Percentiles rank a stretch among this genome's conserved stretches.
Evolutionary conservation across 2,888 invertebrate genomes (phyloP).

Genomic region (Ochropleura plecta): DNA sequence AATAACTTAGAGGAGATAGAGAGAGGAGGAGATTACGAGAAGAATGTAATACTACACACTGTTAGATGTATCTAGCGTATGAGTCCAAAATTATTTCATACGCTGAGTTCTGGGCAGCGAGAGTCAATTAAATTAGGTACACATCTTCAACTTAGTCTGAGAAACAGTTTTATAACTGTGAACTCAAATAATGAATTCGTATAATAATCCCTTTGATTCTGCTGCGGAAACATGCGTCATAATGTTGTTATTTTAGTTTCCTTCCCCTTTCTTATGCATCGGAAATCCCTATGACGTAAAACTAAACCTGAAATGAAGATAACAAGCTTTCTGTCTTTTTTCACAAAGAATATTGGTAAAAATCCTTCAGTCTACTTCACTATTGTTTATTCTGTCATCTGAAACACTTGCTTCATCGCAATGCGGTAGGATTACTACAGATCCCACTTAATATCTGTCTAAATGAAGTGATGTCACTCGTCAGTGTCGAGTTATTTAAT

Average conservation of each 20-base stretch:
- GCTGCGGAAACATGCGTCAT: background rate
- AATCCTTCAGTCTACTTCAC: background rate
- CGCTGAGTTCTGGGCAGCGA: too few relatives aligned
- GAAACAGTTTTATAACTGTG: background rate
- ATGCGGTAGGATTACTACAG: slow-evolving; percentile 50
- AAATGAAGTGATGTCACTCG: slow-evolving; percentile 48
- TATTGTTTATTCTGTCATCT: background rate
- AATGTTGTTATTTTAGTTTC: background rate
- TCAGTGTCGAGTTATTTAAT: slow-evolving; percentile 24
- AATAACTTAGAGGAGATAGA: background rate
- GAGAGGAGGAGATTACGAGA: background rate
- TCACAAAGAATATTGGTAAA: background rate
- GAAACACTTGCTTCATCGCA: slow-evolving; percentile 29
- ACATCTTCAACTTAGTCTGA: background rate
- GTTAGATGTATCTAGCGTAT: too few relatives aligned
- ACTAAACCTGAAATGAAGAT: background rate
- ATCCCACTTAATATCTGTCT: slow-evolving; percentile 40
- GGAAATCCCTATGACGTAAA: slow-evolving; percentile 24
- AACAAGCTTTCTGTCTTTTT: background rate
- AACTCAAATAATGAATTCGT: background rate
- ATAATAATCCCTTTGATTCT: background rate
- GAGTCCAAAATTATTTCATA: too few relatives aligned
- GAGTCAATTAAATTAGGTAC: background rate
- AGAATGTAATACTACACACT: too few relatives aligned
- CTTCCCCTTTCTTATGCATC: background rate